These are phyloP conservation scores for Procambarus clarkii DNA, from an alignment of 1,140 invertebrate genomes.

Conservation along the genomic window DNA sequence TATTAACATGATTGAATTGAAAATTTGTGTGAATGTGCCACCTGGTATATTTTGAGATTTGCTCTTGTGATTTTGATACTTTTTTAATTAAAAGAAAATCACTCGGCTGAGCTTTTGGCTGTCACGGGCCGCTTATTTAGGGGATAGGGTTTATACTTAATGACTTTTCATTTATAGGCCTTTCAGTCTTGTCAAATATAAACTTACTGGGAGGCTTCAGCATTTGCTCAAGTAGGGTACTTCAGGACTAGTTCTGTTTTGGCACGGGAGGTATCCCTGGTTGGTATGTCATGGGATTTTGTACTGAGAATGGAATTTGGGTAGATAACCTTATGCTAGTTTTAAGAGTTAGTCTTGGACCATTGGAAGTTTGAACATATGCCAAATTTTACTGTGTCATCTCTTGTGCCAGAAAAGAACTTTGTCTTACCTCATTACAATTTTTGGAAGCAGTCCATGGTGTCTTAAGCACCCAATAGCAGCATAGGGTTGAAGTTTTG, in stretches of 20 bases:
- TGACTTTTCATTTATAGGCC: constrained; percentile 31
- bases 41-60: not conserved
- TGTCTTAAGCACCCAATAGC: constrained; percentile 31
- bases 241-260: constrained; percentile 54
- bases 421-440: constrained; percentile 37
- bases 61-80: not conserved
- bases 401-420: constrained; percentile 31
- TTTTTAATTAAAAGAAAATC: constrained; percentile 5
- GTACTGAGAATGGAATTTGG: not conserved
- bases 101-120: not conserved
- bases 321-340: not conserved
- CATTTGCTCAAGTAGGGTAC: constrained; percentile 69
- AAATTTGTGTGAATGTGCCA: not conserved
- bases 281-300: not conserved
- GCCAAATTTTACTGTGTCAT: constrained; percentile 23
- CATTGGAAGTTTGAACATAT: constrained; percentile 1
- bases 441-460: constrained; percentile 19
- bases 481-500: constrained; percentile 1
- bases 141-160: constrained; percentile 32
- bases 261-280: constrained; percentile 16
- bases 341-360: not conserved
- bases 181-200: constrained; percentile 32
- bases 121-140: not conserved
- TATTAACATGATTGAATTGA: not conserved
- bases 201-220: constrained; percentile 50